These are phyloP conservation scores for Germaria angustata DNA, from an alignment of 2,888 invertebrate genomes.

Conservation along the genomic window DNA sequence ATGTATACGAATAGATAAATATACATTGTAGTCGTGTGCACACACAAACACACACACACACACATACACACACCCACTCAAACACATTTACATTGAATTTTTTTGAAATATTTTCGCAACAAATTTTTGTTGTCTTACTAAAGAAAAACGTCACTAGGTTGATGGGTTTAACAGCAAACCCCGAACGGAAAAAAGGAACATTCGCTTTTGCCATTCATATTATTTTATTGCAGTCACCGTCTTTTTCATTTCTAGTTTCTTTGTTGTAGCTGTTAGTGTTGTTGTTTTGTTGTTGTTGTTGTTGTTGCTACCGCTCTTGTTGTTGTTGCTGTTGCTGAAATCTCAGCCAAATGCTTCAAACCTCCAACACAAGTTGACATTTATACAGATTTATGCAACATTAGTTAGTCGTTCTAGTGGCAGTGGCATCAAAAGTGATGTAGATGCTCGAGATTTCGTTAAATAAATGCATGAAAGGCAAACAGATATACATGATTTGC, in stretches of 20 bases:
- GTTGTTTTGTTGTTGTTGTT: background rate
- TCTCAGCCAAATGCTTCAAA: conserved; percentile 55
- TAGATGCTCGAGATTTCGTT: conserved; percentile 54
- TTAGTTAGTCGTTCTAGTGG: conserved; percentile 53
- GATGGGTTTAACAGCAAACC: conserved; percentile 37
- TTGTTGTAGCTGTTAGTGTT: background rate
- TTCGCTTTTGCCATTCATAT: conserved; percentile 31
- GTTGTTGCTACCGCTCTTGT: background rate
- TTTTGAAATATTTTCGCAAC: conserved; percentile 38
- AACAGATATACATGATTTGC: background rate
- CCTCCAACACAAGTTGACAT: conserved; percentile 63
- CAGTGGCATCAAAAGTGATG: conserved; percentile 38
- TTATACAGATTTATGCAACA: conserved; percentile 66
- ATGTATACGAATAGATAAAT: background rate
- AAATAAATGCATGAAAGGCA: conserved; percentile 52
- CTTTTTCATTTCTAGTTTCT: conserved; percentile 13
- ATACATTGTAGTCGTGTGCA: background rate
- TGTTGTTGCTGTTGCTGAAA: conserved; percentile 42
- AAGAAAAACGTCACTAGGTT: conserved; percentile 53
- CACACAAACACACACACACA: background rate
- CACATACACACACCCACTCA: background rate
- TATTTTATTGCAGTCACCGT: conserved; percentile 10
- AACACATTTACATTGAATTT: conserved; percentile 33
- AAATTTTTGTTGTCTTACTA: conserved; percentile 20
- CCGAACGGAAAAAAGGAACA: conserved; percentile 31